Conservation (phyloP, 2,888 invertebrate genomes). For the Pyrocoelia pectoralis region DNA sequence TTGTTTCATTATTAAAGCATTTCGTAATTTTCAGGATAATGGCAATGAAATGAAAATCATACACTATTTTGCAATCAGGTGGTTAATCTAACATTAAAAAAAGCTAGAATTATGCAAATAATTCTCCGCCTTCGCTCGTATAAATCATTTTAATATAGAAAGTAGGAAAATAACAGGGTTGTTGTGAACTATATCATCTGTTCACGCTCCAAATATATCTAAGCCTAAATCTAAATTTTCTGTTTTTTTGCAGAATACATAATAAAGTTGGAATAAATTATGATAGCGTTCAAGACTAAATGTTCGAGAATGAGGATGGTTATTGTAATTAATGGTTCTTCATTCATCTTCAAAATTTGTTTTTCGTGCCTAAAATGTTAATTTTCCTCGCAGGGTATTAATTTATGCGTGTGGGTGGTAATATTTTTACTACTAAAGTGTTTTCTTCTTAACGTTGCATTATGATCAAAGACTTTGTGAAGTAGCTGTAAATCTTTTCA, state of each 20-base stretch:
- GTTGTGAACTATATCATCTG: conserved; percentile 27
- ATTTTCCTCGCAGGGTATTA: no score
- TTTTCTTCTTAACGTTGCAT: no score
- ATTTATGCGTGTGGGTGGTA: no score
- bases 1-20: not conserved
- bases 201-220: conserved; percentile 21
- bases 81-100: conserved; percentile 9
- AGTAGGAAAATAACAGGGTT: conserved; percentile 22
- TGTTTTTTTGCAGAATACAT: not conserved
- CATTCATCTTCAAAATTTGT: no score
- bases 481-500: not conserved
- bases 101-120: conserved; percentile 18
- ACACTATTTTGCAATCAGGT: not conserved
- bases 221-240: conserved; percentile 21
- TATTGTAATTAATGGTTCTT: no score
- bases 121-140: conserved; percentile 6
- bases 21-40: conserved; percentile 4
- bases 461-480: not conserved
- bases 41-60: conserved; percentile 2
- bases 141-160: conserved; percentile 10
- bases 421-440: no score
- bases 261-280: no score
- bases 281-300: no score
- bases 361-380: no score
- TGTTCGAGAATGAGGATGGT: no score